A percentile compares a stretch with the other conserved stretches of the same genome.
phyloP scores from a whole-genome alignment of 53 echinoderm and acorn worm genomes.

The Stichopus horrens region DNA sequence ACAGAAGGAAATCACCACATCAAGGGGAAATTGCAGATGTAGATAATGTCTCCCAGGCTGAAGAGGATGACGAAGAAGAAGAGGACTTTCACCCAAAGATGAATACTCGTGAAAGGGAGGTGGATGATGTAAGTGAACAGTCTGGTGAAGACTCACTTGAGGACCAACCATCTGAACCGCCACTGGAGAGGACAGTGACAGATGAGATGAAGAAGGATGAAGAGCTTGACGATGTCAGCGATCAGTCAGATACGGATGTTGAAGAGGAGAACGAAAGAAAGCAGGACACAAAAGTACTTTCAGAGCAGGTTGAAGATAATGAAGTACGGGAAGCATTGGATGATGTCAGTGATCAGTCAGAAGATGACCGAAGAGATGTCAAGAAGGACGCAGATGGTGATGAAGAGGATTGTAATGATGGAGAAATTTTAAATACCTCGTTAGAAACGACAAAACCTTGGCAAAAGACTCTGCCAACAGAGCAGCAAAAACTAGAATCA shows the following conservation, averaged over 20 bases:
- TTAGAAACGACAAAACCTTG: background rate
- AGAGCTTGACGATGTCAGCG: slow-evolving; percentile 9
- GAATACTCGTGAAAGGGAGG: slow-evolving; percentile 29
- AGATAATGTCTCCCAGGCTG: slow-evolving; percentile 9
- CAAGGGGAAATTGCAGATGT: slow-evolving; percentile 24
- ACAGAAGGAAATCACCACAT: slow-evolving; percentile 16
- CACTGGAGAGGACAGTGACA: background rate
- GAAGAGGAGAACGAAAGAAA: slow-evolving; percentile 3
- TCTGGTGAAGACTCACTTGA: slow-evolving; percentile 25
- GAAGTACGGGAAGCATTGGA: slow-evolving; percentile 32
- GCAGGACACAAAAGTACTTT: background rate
- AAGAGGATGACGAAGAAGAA: slow-evolving; percentile 12
- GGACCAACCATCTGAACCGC: background rate
- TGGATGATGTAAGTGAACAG: slow-evolving; percentile 46
- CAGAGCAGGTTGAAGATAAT: background rate
- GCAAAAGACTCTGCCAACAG: background rate
- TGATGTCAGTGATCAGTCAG: slow-evolving; percentile 39
- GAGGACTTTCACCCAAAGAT: background rate
- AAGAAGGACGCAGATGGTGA: background rate
- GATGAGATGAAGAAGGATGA: slow-evolving; percentile 31
- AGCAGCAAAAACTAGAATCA: background rate
- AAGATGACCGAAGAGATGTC: background rate
- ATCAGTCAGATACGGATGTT: slow-evolving; percentile 37
- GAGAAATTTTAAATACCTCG: background rate
- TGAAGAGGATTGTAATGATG: background rate